These are phyloP conservation scores for Drosophila setosimentum DNA, from an alignment of 2,888 invertebrate species.

Conservation along the genomic window DNA sequence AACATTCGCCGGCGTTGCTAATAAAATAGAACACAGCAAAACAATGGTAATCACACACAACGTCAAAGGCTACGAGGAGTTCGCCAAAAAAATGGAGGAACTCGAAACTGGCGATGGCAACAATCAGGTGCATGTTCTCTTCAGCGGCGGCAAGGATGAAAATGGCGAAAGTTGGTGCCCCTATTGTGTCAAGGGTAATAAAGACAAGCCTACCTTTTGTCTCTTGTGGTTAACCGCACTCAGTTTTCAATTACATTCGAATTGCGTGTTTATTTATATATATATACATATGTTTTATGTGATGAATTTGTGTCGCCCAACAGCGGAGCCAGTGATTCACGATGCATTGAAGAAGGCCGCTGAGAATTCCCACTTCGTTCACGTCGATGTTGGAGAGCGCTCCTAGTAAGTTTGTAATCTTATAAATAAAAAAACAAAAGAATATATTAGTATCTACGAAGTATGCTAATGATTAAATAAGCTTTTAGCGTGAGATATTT, in stretches of 20 bases:
- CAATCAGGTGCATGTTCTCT: constrained; percentile 83
- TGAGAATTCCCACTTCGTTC: constrained; percentile 89
- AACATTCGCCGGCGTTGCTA: constrained; percentile 44
- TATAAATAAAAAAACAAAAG: neutral
- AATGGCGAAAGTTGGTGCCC: constrained; percentile 94
- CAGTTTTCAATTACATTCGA: constrained; percentile 26
- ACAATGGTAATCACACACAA: constrained; percentile 85
- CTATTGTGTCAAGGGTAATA: constrained; percentile 92
- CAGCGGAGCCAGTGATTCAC: constrained; percentile 92
- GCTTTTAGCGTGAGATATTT: neutral
- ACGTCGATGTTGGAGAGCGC: constrained; percentile 92
- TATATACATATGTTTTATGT: neutral
- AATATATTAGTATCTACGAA: neutral
- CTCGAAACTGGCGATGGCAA: constrained; percentile 76
- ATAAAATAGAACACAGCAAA: constrained; percentile 39
- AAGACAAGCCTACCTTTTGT: neutral
- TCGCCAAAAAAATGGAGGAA: constrained; percentile 83
- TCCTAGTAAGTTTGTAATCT: constrained; percentile 88
- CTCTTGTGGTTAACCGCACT: constrained; percentile 21
- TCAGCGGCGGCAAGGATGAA: constrained; percentile 85
- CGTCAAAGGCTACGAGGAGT: constrained; percentile 85
- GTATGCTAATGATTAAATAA: neutral
- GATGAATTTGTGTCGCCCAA: constrained; percentile 9
- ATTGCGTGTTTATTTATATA: constrained; percentile 2
- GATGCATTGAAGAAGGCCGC: constrained; percentile 88